Percentiles rank a stretch among this genome's conserved stretches.
Evolutionary conservation across 2,888 invertebrate species (phyloP).

Genomic region (Leptopilina myrica): DNA sequence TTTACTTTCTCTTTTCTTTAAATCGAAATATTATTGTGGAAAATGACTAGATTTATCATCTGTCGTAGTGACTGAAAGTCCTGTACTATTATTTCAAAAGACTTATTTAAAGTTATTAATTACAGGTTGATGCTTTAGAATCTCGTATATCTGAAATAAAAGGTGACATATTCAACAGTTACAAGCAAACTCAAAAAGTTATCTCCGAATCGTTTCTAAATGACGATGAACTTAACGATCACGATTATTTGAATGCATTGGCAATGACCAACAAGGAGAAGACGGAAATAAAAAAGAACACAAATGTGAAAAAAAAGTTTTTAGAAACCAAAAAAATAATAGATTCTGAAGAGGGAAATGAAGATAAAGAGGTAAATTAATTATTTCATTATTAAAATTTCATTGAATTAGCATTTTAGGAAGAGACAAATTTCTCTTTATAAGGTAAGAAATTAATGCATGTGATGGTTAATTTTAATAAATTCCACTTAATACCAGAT

Average conservation of each 20-base stretch:
- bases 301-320: slow-evolving; percentile 34
- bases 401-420: too few relatives aligned
- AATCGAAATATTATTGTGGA: too few relatives aligned
- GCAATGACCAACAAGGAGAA: slow-evolving; percentile 58
- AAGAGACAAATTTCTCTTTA: too few relatives aligned
- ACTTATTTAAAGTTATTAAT: slow-evolving; percentile 29
- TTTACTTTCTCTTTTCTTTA: too few relatives aligned
- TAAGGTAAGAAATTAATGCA: too few relatives aligned
- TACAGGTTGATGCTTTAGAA: slow-evolving; percentile 79
- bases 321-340: slow-evolving; percentile 41
- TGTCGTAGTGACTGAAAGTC: too few relatives aligned
- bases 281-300: slow-evolving; percentile 39
- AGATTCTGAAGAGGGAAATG: slow-evolving; percentile 41
- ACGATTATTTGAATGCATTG: slow-evolving; percentile 71
- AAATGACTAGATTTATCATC: too few relatives aligned
- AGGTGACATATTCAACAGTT: slow-evolving; percentile 78
- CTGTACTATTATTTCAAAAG: not conserved
- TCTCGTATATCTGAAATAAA: slow-evolving; percentile 78
- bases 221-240: slow-evolving; percentile 72
- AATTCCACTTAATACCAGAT: too few relatives aligned
- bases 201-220: slow-evolving; percentile 57
- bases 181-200: slow-evolving; percentile 75
- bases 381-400: not conserved
- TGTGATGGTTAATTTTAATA: too few relatives aligned
- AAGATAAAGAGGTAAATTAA: slow-evolving; percentile 44